Evolutionary conservation across 2,113 vertebrate genomes (phyloP), one percentile per base, ranked within the genome.

Genomic region (Tachysurus fulvidraco): DNA sequence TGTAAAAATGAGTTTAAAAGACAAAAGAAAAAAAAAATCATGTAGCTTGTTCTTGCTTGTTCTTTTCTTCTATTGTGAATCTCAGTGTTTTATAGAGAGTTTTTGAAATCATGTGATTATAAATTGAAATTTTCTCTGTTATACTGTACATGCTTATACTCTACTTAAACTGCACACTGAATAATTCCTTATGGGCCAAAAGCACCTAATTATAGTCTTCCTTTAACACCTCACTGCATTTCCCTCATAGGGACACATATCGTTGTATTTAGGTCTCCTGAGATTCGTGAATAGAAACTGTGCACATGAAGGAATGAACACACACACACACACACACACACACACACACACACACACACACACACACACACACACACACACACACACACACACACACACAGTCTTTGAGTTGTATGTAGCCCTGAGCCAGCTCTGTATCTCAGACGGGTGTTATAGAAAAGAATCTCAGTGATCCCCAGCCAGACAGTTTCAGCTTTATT

Each of bases 271-370:
- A 14, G 21, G 21, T 46, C 67, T 30, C 83, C 14, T 55, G 65
- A 57, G 65, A 84, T 41, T 46, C 52, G 41, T 64, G 81, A 83
- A 83, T 9, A 65, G 60, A 62, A 83, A n/a, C 81, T 65, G 60
- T 65, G 25, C 62, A 67, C n/a, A 44, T 19, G 8, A 97, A 93
- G 94, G 97, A 96, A 88, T n/a, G 25, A 23, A 82, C 50, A 85
- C 65, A 41, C n/a, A 81, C 62, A 78, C 28, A 54, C 1, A 44
- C 83, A 55, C 67, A 54, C 93, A 88, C 85, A 54, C 62, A 62
- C 57, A 60, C n/a, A 54, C 1, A 44, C 83, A 55, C 67, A 54
- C 93, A 88, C 85, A 54, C 62, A 62, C 57, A 60, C 65, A 41
- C n/a, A 81, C 62, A 78, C 28, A 82, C 50, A 85, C 65, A 41